phyloP scores from a whole-genome alignment of 2,888 invertebrate species.

The Pyrocoelia pectoralis region DNA sequence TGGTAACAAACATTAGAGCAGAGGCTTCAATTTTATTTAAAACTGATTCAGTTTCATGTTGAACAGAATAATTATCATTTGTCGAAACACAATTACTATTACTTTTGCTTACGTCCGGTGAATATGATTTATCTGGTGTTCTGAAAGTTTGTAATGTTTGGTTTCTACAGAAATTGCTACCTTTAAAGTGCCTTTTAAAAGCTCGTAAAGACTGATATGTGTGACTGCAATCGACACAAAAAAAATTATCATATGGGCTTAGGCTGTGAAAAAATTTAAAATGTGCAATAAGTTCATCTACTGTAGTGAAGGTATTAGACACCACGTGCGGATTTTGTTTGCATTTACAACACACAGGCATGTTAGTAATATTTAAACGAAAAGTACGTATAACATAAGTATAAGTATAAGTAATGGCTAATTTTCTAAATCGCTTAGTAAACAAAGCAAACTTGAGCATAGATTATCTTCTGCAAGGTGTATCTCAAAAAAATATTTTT shows the following conservation, averaged over 20 bases:
- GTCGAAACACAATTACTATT: too few species aligned
- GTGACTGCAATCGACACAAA: neutral
- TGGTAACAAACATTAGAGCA: neutral
- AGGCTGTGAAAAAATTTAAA: neutral
- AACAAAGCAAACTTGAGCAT: neutral
- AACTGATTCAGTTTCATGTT: neutral
- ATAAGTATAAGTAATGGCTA: too few species aligned
- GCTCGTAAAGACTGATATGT: neutral
- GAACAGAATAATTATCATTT: too few species aligned
- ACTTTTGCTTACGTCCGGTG: neutral
- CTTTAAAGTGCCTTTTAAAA: neutral
- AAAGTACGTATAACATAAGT: too few species aligned
- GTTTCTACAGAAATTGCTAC: neutral
- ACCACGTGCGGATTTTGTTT: too few species aligned
- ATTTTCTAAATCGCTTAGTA: neutral
- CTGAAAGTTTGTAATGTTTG: neutral
- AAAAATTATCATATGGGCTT: neutral
- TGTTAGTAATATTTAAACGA: too few species aligned
- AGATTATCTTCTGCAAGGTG: neutral
- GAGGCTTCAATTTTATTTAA: neutral
- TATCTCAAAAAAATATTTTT: slow-evolving; percentile 1
- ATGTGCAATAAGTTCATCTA: neutral
- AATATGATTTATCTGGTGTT: too few species aligned
- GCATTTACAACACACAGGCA: neutral
- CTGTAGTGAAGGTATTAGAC: too few species aligned